phyloP scores from a whole-genome alignment of 1,140 invertebrate species.

The Drosophila mayri region DNA sequence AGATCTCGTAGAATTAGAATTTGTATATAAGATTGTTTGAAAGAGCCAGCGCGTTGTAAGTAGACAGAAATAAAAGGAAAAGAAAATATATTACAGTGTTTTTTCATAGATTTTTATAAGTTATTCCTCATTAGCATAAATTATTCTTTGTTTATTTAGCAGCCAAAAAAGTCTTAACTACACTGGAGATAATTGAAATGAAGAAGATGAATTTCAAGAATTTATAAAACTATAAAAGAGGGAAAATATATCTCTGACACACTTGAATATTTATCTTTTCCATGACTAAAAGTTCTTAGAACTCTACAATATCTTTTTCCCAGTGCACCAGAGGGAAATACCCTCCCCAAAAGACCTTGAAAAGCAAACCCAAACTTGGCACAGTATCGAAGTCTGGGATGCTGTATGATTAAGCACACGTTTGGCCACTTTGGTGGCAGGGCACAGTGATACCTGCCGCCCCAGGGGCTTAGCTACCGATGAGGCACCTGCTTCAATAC shows the following conservation, averaged over 20 bases:
- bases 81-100: neutral
- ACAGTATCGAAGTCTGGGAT: constrained; percentile 19
- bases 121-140: constrained; percentile 12
- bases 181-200: neutral
- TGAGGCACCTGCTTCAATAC: constrained; percentile 24
- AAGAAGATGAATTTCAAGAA: neutral
- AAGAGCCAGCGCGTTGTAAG: constrained; percentile 26
- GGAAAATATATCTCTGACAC: neutral
- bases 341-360: constrained; percentile 41
- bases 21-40: constrained; percentile 6
- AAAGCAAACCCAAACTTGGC: constrained; percentile 14
- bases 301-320: neutral
- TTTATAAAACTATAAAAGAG: neutral
- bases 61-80: constrained; percentile 18
- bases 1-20: constrained; percentile 18
- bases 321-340: constrained; percentile 5
- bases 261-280: neutral
- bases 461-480: constrained; percentile 15
- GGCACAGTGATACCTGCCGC: constrained; percentile 35
- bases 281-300: neutral
- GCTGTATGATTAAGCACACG: constrained; percentile 40
- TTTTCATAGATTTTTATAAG: neutral
- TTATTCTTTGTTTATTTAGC: neutral
- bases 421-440: constrained; percentile 41
- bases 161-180: neutral